These are phyloP conservation scores for Cistogaster globosa DNA, from an alignment of 2,888 invertebrate genomes.

Conservation along the genomic window DNA sequence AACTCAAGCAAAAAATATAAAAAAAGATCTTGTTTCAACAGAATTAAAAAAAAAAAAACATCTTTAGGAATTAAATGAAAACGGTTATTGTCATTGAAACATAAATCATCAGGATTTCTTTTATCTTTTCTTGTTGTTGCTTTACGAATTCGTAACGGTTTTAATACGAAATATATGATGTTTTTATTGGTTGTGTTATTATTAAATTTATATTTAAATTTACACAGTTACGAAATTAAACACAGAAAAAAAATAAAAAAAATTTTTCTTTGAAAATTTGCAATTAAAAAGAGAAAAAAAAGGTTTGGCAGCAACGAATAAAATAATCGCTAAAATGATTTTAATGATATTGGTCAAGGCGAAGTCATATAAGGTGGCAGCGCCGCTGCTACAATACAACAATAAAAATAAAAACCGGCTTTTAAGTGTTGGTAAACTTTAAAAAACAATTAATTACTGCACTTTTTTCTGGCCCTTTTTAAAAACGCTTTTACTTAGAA, in stretches of 20 bases:
- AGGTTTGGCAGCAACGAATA: no score
- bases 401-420: no score
- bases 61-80: constrained; percentile 40
- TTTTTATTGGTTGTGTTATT: constrained; percentile 23
- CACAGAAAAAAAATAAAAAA: neutral
- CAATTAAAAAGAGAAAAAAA: neutral
- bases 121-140: neutral
- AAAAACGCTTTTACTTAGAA: no score
- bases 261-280: neutral
- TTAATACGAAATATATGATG: constrained; percentile 19
- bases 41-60: constrained; percentile 41
- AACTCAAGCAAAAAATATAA: neutral
- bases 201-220: constrained; percentile 50
- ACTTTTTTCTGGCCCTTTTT: no score
- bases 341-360: no score
- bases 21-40: constrained; percentile 41
- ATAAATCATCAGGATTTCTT: constrained; percentile 48
- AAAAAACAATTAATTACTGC: no score
- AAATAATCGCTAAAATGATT: no score
- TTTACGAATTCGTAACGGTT: constrained; percentile 62
- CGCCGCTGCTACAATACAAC: no score
- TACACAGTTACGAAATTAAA: constrained; percentile 56
- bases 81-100: constrained; percentile 62
- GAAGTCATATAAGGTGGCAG: no score
- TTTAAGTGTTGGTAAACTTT: no score